These are phyloP conservation scores for Orycteropus afer DNA, from an alignment of 2,113 vertebrate species.

Conservation along the genomic window DNA sequence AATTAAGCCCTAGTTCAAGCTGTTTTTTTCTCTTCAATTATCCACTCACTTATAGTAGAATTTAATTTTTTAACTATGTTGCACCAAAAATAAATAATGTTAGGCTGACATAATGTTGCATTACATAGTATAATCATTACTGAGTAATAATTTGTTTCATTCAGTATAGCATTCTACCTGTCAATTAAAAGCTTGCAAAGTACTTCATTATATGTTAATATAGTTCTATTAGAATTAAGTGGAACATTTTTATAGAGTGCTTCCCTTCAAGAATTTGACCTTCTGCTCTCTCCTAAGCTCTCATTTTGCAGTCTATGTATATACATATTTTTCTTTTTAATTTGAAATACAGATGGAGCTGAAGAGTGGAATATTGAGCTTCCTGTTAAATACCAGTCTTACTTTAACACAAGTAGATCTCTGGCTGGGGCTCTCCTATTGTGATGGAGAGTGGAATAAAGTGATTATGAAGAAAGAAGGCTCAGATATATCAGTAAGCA, in stretches of 20 bases:
- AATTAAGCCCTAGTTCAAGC: conserved; percentile 56
- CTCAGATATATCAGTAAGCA: conserved; percentile 80
- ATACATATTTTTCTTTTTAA: conserved; percentile 57
- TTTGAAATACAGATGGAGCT: conserved; percentile 88
- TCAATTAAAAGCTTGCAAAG: conserved; percentile 36
- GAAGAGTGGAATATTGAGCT: conserved; percentile 89
- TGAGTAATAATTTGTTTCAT: background rate
- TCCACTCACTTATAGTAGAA: conserved; percentile 29
- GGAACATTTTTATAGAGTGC: conserved; percentile 13
- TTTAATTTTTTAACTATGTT: conserved; percentile 41
- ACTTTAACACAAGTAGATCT: conserved; percentile 86
- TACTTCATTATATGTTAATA: conserved; percentile 22
- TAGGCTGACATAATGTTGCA: background rate
- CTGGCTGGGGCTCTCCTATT: conserved; percentile 92
- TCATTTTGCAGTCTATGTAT: background rate
- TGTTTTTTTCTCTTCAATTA: conserved; percentile 33
- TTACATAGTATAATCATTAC: background rate
- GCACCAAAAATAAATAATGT: background rate
- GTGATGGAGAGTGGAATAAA: conserved; percentile 93
- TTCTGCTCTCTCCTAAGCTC: conserved; percentile 15
- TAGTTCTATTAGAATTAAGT: conserved; percentile 41
- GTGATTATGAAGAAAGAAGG: conserved; percentile 87
- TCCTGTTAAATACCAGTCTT: conserved; percentile 85
- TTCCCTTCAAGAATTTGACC: conserved; percentile 25
- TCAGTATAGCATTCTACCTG: background rate